Base-by-base conservation (phyloP, 2,888 invertebrate genomes). In the Lacanobia wlatinum region DNA sequence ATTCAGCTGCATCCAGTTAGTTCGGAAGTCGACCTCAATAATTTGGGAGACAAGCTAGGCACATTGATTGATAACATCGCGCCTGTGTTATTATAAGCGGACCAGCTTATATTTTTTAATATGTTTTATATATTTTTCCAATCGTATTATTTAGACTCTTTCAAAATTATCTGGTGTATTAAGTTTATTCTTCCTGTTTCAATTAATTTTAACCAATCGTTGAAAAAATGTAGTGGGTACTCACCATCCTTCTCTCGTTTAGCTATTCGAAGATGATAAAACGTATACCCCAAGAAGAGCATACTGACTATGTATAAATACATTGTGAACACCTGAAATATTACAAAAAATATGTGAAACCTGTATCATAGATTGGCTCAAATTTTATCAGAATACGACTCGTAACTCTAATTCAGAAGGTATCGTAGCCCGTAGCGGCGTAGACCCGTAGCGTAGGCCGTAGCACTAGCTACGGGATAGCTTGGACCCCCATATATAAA, bases 231-330 rank as follows among this genome's bases (percentile, higher is more conserved):
- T 5, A 10, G 9, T 12, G 0, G 18, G 40, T 50, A 83, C 92
- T 90, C 85, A 96, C 96, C 92, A 76, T 94, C 91, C 84, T 91
- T 92, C 70, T 91, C 88, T 73, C 89, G 90, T 86, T 92, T 96
- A 40, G 94, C 93, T 78, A 94, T 91, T 58, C 95, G 93, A 74
- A 97, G 95, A 79, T 97, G 96, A 82, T 96, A 96, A 91, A 98
- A 98, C 84, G 97, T 97, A 91, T 97, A 97, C 66, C 97, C 96
- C 71, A 98, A 96, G 90, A 98, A 98, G 18, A 96, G 85, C 96
- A 98, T 98, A 87, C 97, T 97, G 64, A 97, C 97, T 75, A 97
- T 93, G 90, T 98, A 98, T 70, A 98, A 96, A 90, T 98, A 98
- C 87, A 98, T 96, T 87, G 98, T 98, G 90, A 98, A 98, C 21